Percentiles rank a stretch among this genome's conserved stretches.
These are phyloP conservation scores for Agapornis roseicollis DNA, from an alignment of 2,113 vertebrate species.

Conservation along the genomic window DNA sequence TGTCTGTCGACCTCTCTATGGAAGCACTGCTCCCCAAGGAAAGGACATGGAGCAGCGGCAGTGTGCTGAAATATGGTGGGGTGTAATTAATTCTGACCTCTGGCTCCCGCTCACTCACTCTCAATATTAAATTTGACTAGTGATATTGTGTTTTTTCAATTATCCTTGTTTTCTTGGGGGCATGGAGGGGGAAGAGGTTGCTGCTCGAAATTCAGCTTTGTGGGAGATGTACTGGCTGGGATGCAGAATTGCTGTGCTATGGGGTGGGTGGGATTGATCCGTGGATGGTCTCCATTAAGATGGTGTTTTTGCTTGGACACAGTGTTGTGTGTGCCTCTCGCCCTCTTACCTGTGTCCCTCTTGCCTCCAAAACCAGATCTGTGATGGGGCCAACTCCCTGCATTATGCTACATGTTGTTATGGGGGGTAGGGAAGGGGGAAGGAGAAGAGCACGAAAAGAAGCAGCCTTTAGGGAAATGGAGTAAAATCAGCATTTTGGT, in stretches of 20 bases:
- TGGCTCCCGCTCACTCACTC: slow-evolving; percentile 52
- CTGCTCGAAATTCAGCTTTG: not conserved
- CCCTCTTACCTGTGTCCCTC: not conserved
- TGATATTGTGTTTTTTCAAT: slow-evolving; percentile 68
- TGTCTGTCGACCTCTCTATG: slow-evolving; percentile 58
- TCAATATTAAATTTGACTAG: slow-evolving; percentile 71
- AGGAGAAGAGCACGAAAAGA: not conserved
- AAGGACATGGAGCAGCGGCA: slow-evolving; percentile 36
- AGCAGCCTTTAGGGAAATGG: not conserved
- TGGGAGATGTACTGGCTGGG: not conserved
- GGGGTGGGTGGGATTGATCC: not conserved
- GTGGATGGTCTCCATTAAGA: not conserved
- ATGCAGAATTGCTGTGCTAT: not conserved
- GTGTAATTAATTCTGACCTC: slow-evolving; percentile 78
- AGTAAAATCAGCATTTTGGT: not conserved
- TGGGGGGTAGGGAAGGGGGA: accelerated
- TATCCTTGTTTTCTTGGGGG: slow-evolving; percentile 62
- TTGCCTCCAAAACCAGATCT: not conserved
- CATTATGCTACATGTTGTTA: accelerated
- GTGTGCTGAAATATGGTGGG: slow-evolving; percentile 53
- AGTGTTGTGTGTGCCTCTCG: not conserved
- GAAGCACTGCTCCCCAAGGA: slow-evolving; percentile 67
- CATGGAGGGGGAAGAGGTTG: not conserved
- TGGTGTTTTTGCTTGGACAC: not conserved
- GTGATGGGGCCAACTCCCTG: not conserved